phyloP scores from a whole-genome alignment of 2,797 vertebrate species.

The Scolopax rusticola region DNA sequence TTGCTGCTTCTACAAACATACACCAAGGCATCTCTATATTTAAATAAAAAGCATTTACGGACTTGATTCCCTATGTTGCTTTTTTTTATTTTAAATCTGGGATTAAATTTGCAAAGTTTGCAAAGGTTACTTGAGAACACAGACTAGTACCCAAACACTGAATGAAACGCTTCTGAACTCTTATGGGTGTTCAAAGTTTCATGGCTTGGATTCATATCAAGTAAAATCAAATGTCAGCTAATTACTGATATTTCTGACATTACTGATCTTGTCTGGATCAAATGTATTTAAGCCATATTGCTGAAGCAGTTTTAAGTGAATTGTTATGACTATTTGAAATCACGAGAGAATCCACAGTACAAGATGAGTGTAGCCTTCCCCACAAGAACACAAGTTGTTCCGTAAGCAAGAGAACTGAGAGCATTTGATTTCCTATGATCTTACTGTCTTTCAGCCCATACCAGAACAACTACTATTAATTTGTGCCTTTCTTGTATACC shows the following conservation, averaged over 20 bases:
- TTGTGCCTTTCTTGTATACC: not conserved
- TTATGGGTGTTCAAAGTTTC: constrained; percentile 41
- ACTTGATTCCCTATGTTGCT: not conserved
- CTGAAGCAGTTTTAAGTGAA: constrained; percentile 16
- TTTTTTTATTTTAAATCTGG: constrained; percentile 8
- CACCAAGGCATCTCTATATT: not conserved
- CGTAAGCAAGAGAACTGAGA: not conserved
- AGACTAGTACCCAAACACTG: constrained; percentile 45
- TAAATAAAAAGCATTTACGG: not conserved
- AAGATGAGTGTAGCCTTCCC: constrained; percentile 16
- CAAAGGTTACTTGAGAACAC: constrained; percentile 52
- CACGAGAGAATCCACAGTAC: constrained; percentile 3
- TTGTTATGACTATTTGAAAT: constrained; percentile 56
- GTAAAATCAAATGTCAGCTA: constrained; percentile 56
- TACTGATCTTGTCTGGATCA: constrained; percentile 37
- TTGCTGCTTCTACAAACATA: not conserved
- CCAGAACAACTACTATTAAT: constrained; percentile 8
- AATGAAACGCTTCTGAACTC: constrained; percentile 46
- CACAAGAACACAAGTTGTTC: constrained; percentile 35
- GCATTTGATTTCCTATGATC: not conserved
- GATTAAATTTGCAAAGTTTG: constrained; percentile 16
- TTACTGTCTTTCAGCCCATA: not conserved
- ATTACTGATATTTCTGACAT: not conserved
- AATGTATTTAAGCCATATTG: constrained; percentile 33
- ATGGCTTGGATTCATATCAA: constrained; percentile 63